Conservation (phyloP, 2,888 invertebrate genomes). For the Xanthostigma xanthostigma region DNA sequence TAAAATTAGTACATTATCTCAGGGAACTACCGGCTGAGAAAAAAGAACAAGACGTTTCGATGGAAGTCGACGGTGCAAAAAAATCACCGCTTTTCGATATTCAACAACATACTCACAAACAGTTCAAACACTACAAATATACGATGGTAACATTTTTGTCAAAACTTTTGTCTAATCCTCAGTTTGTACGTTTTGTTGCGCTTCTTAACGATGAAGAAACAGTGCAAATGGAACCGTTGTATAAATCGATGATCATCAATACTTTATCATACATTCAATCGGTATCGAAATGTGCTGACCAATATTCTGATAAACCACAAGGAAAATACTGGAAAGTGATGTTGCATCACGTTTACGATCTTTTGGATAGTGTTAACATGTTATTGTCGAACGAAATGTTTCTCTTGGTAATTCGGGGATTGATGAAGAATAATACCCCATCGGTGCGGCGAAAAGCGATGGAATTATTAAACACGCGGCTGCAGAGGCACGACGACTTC, state of each 20-base stretch:
- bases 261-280: constrained; percentile 50
- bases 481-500: constrained; percentile 51
- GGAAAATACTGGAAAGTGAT: constrained; percentile 72
- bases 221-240: constrained; percentile 40
- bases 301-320: constrained; percentile 37
- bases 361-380: constrained; percentile 65
- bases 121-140: constrained; percentile 75
- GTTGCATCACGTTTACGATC: constrained; percentile 61
- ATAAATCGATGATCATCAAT: constrained; percentile 53
- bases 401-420: constrained; percentile 55
- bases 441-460: constrained; percentile 67
- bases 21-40: constrained; percentile 49
- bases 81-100: constrained; percentile 45
- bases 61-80: constrained; percentile 25
- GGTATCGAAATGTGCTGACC: constrained; percentile 46
- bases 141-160: constrained; percentile 59
- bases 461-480: constrained; percentile 70
- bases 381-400: constrained; percentile 68
- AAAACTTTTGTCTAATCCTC: constrained; percentile 47
- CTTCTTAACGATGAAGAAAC: constrained; percentile 32
- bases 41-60: constrained; percentile 29
- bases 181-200: constrained; percentile 52
- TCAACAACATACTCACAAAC: constrained; percentile 48
- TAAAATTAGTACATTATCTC: constrained; percentile 49
- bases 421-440: constrained; percentile 53